Percentiles rank a stretch among this genome's conserved stretches.
Conservation (phyloP, 2,113 vertebrate species). For the Elgaria multicarinata region DNA sequence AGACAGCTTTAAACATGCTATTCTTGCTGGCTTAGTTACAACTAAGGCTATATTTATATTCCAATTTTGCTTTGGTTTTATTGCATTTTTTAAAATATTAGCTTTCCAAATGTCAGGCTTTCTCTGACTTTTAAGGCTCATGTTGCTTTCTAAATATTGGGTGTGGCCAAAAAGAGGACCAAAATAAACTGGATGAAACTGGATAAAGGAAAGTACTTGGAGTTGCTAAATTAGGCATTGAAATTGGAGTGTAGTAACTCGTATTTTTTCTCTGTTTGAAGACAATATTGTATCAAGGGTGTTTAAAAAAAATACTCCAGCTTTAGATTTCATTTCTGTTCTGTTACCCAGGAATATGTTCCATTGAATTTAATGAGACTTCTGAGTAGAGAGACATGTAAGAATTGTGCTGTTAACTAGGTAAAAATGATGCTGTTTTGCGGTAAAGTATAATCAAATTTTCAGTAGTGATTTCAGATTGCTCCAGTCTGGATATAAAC, state of each 20-base stretch:
- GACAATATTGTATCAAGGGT: not conserved
- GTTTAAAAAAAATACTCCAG: not conserved
- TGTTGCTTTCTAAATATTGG: slow-evolving; percentile 75
- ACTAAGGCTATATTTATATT: slow-evolving; percentile 48
- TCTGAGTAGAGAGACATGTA: not conserved
- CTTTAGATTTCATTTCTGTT: not conserved
- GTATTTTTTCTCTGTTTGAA: not conserved
- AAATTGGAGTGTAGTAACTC: slow-evolving; percentile 2
- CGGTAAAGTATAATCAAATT: not conserved
- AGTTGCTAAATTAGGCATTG: slow-evolving; percentile 36
- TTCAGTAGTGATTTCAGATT: not conserved
- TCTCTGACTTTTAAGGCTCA: slow-evolving; percentile 54
- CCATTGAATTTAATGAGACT: not conserved
- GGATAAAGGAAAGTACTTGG: slow-evolving; percentile 48
- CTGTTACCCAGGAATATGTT: not conserved
- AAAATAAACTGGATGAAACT: slow-evolving; percentile 70
- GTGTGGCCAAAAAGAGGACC: slow-evolving; percentile 54
- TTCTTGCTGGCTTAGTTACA: slow-evolving; percentile 33
- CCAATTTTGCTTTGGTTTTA: slow-evolving; percentile 34
- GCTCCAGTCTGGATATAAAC: not conserved
- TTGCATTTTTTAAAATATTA: slow-evolving; percentile 39
- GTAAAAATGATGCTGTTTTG: not conserved
- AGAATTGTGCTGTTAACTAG: not conserved
- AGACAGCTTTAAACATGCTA: slow-evolving; percentile 35
- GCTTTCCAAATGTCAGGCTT: slow-evolving; percentile 57